Conservation (phyloP, 2,888 invertebrate genomes). For the Hedya salicella region DNA sequence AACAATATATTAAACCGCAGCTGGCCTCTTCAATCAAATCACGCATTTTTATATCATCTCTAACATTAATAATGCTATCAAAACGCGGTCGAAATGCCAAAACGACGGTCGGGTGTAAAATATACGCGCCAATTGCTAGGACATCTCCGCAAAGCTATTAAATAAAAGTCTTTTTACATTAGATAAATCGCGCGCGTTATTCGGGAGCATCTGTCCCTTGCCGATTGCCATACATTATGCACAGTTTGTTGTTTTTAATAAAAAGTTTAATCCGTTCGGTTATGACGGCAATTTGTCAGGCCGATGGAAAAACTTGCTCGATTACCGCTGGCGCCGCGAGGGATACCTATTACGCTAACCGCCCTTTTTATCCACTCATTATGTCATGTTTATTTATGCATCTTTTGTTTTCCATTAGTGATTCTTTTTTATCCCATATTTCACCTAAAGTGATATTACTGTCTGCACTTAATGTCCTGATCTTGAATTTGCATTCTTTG, state of each 20-base stretch:
- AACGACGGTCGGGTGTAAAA: conserved; percentile 77
- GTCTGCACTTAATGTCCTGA: conserved; percentile 57
- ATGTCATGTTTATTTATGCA: conserved; percentile 80
- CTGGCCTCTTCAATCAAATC: conserved; percentile 75
- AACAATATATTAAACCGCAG: conserved; percentile 74
- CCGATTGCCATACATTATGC: conserved; percentile 84
- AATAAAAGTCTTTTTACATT: conserved; percentile 84
- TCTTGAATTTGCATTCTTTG: conserved; percentile 60
- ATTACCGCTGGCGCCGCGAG: conserved; percentile 72
- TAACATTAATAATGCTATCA: conserved; percentile 78
- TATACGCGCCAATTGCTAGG: conserved; percentile 78
- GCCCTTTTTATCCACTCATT: conserved; percentile 72
- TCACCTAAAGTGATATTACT: conserved; percentile 68
- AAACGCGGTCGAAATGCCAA: conserved; percentile 72
- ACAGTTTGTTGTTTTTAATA: conserved; percentile 85
- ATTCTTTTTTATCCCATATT: conserved; percentile 62
- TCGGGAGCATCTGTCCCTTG: conserved; percentile 83
- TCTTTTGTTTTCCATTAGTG: conserved; percentile 82
- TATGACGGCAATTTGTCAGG: conserved; percentile 84
- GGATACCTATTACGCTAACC: conserved; percentile 61
- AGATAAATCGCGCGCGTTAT: conserved; percentile 83
- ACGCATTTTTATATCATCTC: conserved; percentile 75
- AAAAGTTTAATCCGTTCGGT: conserved; percentile 85
- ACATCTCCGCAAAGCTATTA: conserved; percentile 80
- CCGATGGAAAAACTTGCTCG: conserved; percentile 82